Evolutionary conservation across 2,888 invertebrate genomes (phyloP), one percentile per base, ranked within the genome.

Genomic region (Dastarcus helophoroides): DNA sequence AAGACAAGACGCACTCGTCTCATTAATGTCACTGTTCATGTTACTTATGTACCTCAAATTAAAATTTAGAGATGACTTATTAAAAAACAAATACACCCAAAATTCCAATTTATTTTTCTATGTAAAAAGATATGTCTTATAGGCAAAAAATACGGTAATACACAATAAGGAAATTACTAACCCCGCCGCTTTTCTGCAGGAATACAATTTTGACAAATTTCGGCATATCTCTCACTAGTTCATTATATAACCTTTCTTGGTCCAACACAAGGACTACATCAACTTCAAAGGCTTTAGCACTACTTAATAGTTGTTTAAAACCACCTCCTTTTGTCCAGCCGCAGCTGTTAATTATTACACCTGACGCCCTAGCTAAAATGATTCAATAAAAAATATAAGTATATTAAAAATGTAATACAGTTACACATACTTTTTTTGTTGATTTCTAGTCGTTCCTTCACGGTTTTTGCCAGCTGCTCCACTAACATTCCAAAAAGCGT

Each of bases 241-340:
- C 94, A 53, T 88, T 94, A 61, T 90, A 95, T 1, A 98, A 65
- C 42, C 95, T 71, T 59, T 98, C 97, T 57, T 97, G 94, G 59
- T 97, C 97, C 39, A 98, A 58, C 0, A 97, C 95, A 44, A 97
- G 67, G 44, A 98, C 88, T 0, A 93, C 82, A 52, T 94, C 91
- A 2, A 94, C 93, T 69, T 94, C 91, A 62, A 97, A 97, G 0
- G 88, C 83, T 48, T 88, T 82, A 0, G 93, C 91, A 0, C 89
- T 80, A 48, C 89, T 84, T 3, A 86, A 74, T 7, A 98, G 59
- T 31, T 85, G 72, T 48, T 80, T 79, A 59, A 93, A 97, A 0
- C 95, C 97, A 0, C 73, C 78, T 0, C 80, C 85, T 60, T 93
- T 91, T 2, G 95, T 80, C 94, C 94, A 98, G 0, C 97, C 97